Evolutionary conservation across 1,140 invertebrate species (phyloP), one percentile per base, ranked within the genome.

Genomic region (Tyrophagus putrescentiae): DNA sequence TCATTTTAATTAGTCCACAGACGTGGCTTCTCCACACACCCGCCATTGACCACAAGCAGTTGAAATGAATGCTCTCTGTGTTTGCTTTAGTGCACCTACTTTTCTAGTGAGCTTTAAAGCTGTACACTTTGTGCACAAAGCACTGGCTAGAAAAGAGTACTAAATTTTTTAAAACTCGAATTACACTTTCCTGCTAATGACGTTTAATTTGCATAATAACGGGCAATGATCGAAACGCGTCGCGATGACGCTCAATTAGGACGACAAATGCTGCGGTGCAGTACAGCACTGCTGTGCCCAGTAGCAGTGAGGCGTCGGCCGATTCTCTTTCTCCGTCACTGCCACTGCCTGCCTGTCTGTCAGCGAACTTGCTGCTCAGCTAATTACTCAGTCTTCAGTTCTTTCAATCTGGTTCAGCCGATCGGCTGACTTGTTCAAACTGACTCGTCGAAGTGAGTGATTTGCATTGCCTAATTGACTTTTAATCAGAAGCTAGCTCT

Each of bases 381-480:
- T 39, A 39, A 39, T 39, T 39, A 39, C 13, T 21, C 36, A 39
- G 21, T 13, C 21, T 39, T 39, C 13, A n/a, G n/a, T n/a, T n/a
- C n/a, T 21, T 29, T 48, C 45, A 48, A 48, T 48, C 45, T 48
- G 45, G 45, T 29, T n/a, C n/a, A n/a, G 45, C 23, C 45, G 7
- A 48, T 48, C 7, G 45, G 13, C 21, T 39, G 36, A 39, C 36
- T 39, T 39, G 36, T 39, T 39, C 36, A 39, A 39, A 39, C 36
- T 13, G 36, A 39, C 21, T 39, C 36, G 13, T 13, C 36, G 13
- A 21, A 39, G 36, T 39, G 36, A 39, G 21, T 21, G 21, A 48
- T 48, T 48, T 48, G 45, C 45, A 48, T 48, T 21, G 45, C 21
- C 45, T 48, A 48, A 48, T 48, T 48, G 45, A 48, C 45, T 48